Evolutionary conservation across 2,888 invertebrate species (phyloP).

Genomic region (Phengaris alcon): DNA sequence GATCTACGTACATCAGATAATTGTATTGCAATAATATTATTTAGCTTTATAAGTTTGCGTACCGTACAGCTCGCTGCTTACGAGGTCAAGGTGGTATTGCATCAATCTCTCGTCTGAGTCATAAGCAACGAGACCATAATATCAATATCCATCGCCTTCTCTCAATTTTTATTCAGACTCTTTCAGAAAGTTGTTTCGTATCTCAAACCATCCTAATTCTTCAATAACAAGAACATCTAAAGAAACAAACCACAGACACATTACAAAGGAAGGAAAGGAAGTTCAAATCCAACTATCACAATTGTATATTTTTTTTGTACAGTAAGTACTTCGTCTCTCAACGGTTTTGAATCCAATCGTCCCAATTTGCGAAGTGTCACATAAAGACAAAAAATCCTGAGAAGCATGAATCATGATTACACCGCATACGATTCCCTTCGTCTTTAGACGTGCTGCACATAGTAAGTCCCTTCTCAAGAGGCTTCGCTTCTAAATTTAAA

Average conservation of each 20-base stretch:
- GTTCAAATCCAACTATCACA: too few relatives aligned
- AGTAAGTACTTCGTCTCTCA: background rate
- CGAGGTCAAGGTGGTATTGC: constrained; percentile 27
- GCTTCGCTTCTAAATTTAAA: constrained; percentile 3
- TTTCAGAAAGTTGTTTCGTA: background rate
- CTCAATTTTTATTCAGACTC: background rate
- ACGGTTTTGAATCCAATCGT: background rate
- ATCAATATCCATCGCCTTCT: background rate
- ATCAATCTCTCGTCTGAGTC: constrained; percentile 27
- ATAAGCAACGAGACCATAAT: constrained; percentile 24
- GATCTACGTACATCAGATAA: background rate
- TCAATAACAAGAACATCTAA: too few relatives aligned
- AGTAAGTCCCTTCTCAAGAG: constrained; percentile 5
- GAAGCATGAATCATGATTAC: constrained; percentile 11
- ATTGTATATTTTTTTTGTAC: too few relatives aligned
- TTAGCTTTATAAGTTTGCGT: constrained; percentile 10
- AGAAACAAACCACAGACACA: too few relatives aligned
- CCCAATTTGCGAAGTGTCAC: background rate
- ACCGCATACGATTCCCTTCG: constrained; percentile 7
- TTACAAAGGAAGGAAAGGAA: too few relatives aligned
- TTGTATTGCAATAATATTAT: constrained; percentile 7
- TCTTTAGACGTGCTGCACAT: constrained; percentile 1
- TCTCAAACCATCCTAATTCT: background rate
- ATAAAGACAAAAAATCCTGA: constrained; percentile 3
- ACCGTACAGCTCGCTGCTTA: constrained; percentile 15